Evolutionary conservation across 2,113 vertebrate genomes (phyloP).

Genomic region (Orientallactaga bullata): DNA sequence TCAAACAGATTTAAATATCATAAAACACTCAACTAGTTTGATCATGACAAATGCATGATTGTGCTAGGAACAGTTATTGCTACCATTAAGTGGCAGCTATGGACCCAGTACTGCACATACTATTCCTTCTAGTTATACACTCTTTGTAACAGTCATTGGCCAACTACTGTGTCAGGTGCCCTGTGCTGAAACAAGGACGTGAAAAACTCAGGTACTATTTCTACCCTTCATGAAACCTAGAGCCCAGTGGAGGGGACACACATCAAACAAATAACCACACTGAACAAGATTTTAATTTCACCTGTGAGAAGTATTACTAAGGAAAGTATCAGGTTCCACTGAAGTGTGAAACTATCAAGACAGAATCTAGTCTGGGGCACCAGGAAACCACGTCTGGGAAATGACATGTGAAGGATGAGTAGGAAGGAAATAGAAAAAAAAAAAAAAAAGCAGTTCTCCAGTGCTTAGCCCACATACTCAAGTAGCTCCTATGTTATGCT

Average conservation of each 20-base stretch:
- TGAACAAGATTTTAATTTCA: constrained; percentile 17
- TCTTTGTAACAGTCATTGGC: neutral
- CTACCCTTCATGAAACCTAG: constrained; percentile 27
- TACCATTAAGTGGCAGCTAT: neutral
- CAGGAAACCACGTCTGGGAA: neutral
- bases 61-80: neutral
- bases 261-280: constrained; percentile 52
- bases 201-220: neutral
- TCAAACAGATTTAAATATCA: constrained; percentile 41
- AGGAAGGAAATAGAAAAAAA: neutral
- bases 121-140: neutral
- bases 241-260: constrained; percentile 15
- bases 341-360: neutral
- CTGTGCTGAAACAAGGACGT: neutral
- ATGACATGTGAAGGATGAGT: neutral
- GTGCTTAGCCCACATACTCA: neutral
- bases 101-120: neutral
- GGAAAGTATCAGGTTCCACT: neutral
- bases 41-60: neutral
- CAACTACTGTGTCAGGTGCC: neutral
- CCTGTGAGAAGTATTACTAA: neutral
- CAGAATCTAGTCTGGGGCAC: neutral
- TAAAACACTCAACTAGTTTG: neutral
- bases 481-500: neutral
- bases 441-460: neutral